These are phyloP conservation scores for Cochlearius cochlearius DNA, from an alignment of 2,113 vertebrate species.

Conservation along the genomic window DNA sequence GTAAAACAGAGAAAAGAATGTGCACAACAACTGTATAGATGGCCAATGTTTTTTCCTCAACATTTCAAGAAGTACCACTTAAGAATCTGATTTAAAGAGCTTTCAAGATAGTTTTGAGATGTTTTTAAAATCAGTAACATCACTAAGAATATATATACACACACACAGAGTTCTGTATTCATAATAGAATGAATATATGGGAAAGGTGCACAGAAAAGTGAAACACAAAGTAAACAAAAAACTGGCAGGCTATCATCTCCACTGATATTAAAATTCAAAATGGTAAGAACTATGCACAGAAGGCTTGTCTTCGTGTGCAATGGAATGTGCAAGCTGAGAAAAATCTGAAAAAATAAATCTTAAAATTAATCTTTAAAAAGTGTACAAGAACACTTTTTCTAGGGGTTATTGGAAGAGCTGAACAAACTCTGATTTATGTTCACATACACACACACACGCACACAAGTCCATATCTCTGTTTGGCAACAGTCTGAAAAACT, in stretches of 20 bases:
- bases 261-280: neutral
- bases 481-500: neutral
- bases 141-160: neutral
- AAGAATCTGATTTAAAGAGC: neutral
- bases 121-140: neutral
- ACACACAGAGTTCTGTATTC: neutral
- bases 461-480: neutral
- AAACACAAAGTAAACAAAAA: neutral
- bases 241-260: neutral
- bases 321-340: neutral
- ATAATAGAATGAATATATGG: neutral
- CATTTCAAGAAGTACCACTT: neutral
- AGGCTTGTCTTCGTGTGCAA: neutral
- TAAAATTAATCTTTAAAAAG: neutral
- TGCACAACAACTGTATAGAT: neutral
- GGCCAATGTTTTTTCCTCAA: neutral
- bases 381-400: neutral
- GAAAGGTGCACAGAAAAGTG: neutral
- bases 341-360: neutral
- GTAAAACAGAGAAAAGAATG: neutral
- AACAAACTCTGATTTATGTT: neutral
- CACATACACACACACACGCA: neutral
- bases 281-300: neutral
- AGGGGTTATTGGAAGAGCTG: neutral
- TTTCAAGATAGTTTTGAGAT: neutral